Evolutionary conservation across 2,888 invertebrate genomes (phyloP).

Genomic region (Gibbula magus): DNA sequence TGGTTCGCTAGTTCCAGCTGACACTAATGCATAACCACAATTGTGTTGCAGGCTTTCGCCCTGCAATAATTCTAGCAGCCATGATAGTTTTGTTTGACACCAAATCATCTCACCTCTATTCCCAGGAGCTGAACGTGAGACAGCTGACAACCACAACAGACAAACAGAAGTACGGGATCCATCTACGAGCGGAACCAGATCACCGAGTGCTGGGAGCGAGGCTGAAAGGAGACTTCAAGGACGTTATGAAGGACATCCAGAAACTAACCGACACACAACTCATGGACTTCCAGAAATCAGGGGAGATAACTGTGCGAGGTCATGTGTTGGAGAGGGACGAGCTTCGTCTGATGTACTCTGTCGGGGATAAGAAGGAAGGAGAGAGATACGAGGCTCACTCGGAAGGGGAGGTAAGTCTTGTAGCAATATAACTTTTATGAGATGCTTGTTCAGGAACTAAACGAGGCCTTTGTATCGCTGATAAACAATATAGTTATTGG

Average conservation of each 20-base stretch:
- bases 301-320: constrained; percentile 84
- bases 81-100: no score
- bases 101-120: neutral
- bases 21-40: no score
- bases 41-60: no score
- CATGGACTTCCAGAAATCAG: constrained; percentile 82
- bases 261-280: constrained; percentile 80
- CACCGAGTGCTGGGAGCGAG: constrained; percentile 92
- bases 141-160: constrained; percentile 89
- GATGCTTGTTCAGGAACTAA: no score
- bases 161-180: constrained; percentile 93
- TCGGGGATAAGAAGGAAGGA: constrained; percentile 73
- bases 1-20: no score
- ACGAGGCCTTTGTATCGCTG: no score
- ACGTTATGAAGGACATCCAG: constrained; percentile 84
- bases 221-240: constrained; percentile 92
- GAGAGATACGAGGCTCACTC: constrained; percentile 88
- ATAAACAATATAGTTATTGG: no score
- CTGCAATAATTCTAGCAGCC: no score
- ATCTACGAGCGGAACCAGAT: constrained; percentile 94
- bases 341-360: constrained; percentile 83
- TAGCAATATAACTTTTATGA: neutral
- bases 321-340: constrained; percentile 80
- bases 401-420: constrained; percentile 81
- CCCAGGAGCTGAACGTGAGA: constrained; percentile 90